Evolutionary conservation across 2,113 vertebrate species (phyloP).

Genomic region (Hippotragus niger): DNA sequence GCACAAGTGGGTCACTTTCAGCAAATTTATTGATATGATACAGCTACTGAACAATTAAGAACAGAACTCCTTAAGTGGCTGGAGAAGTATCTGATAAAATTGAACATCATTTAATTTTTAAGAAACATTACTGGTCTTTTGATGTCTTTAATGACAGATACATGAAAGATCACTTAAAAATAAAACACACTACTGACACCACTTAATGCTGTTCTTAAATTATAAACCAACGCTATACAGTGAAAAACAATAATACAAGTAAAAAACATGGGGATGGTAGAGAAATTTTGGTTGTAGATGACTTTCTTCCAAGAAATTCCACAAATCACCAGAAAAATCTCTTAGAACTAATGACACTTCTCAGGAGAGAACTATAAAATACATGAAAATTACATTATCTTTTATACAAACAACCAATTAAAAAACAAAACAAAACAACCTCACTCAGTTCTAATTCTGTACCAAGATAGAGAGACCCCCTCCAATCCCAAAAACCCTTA

Average conservation of each 20-base stretch:
- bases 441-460: background rate
- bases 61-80: background rate
- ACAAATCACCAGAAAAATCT: background rate
- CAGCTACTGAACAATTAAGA: background rate
- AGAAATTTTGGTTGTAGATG: background rate
- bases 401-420: background rate
- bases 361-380: background rate
- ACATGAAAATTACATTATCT: background rate
- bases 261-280: background rate
- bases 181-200: background rate
- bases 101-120: background rate
- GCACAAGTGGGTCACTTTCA: background rate
- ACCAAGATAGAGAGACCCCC: background rate
- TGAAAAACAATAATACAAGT: background rate
- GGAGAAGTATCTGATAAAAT: background rate
- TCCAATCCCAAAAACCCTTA: background rate
- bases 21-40: background rate
- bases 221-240: background rate
- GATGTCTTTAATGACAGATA: background rate
- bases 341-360: background rate
- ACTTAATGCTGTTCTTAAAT: background rate
- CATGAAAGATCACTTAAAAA: background rate
- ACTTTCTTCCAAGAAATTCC: background rate
- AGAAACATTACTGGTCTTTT: background rate
- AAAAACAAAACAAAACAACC: background rate